Base-by-base conservation (phyloP, 2,888 invertebrate genomes). In the Carcina quercana region DNA sequence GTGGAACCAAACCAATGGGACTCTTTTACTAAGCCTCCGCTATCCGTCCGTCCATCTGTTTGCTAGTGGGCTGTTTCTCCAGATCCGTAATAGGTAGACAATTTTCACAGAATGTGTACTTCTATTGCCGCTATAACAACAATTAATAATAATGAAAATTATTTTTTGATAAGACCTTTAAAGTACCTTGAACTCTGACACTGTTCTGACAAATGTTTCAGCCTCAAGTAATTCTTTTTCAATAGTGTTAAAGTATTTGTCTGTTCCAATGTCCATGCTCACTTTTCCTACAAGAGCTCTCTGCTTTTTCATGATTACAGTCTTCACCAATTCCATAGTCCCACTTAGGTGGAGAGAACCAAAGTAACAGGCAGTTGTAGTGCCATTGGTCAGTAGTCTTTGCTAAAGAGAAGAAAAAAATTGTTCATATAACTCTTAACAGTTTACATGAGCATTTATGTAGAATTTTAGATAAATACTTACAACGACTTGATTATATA, bases 281-380 rank as follows among this genome's bases (percentile, higher is more conserved):
- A 96, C 91, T 87, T 96, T 96, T 0, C 96, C 96, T 19, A 96
- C 85, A 3, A 94, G 84, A 1, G 94, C 95, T 43, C 96, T 86
- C 70, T 97, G 96, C 1, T 91, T 91, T 43, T 87, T 68, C 36
- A 82, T 73, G 0, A 87, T 70, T 2, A 86, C 89, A 56, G 89
- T 87, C 39, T 91, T 86, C 0, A 89, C 94, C 14, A 97, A 80
- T 42, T 89, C 83, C 30, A 91, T 42, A 7, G 91, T 89, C 3
- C 93, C 90, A 20, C 91, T 86, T 13, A 86, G 60, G 59, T 93
- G 91, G 7, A 95, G 86, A 0, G 95, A 92, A 3, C 91, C 95
- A 72, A 92, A 96, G 62, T 96, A 97, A 42, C 91, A 91, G 0
- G 95, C 95, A 17, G 95, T 93, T 3, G 97, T 97, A 10, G 96